A percentile compares a stretch with the other conserved stretches of the same genome.
Evolutionary conservation across 2,113 vertebrate genomes (phyloP).

Genomic region (Centropus unirufus): DNA sequence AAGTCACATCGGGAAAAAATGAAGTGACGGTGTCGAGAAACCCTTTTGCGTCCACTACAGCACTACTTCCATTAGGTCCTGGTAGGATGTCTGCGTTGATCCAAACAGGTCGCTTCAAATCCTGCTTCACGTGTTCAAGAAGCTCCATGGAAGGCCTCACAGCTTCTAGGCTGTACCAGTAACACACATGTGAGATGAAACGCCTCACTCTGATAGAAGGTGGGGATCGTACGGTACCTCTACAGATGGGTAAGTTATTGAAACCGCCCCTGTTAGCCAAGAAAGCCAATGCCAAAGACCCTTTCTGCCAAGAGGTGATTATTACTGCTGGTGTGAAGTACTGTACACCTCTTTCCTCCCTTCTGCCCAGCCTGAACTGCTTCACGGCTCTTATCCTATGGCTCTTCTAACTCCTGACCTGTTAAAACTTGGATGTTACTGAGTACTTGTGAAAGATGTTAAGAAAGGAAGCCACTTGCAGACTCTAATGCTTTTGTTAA

Average conservation of each 20-base stretch:
- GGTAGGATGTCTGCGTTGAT: constrained; percentile 89
- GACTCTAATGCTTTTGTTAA: not conserved
- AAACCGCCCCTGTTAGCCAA: not conserved
- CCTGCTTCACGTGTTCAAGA: constrained; percentile 68
- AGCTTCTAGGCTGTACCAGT: constrained; percentile 79
- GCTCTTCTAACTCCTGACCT: not conserved
- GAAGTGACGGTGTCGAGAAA: constrained; percentile 79
- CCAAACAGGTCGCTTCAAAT: constrained; percentile 80
- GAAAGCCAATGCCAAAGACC: not conserved
- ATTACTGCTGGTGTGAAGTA: not conserved
- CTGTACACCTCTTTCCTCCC: not conserved
- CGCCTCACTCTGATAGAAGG: not conserved
- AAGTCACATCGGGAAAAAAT: constrained; percentile 76
- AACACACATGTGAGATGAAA: not conserved
- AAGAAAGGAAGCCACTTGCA: not conserved
- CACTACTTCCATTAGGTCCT: constrained; percentile 80
- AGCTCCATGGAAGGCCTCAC: constrained; percentile 81
- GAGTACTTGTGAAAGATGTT: not conserved
- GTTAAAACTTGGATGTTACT: not conserved
- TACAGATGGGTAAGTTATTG: rapidly evolving
- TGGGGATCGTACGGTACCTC: not conserved
- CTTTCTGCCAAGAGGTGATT: not conserved
- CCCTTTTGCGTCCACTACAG: constrained; percentile 70
- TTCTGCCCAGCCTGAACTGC: not conserved
- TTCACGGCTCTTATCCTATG: not conserved